Percentiles rank a stretch among this genome's conserved stretches.
Conservation (phyloP, 2,113 vertebrate genomes). For the Mionectes macconnelli region DNA sequence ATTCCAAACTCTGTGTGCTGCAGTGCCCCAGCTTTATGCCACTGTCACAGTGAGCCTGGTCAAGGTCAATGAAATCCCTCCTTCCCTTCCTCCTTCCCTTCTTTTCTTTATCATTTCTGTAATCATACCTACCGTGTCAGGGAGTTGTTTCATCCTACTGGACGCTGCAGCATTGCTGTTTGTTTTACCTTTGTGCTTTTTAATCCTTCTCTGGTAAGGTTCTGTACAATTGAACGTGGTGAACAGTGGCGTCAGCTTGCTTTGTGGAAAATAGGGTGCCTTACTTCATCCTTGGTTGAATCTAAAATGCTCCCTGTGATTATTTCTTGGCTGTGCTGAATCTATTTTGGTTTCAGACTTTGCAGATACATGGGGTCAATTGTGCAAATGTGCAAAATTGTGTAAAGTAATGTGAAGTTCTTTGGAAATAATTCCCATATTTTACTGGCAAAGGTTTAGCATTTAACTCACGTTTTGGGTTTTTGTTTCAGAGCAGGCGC, state of each 20-base stretch:
- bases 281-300: slow-evolving; percentile 15
- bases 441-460: not conserved
- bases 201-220: not conserved
- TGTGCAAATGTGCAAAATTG: too few relatives aligned
- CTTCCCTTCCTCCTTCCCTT: not conserved
- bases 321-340: not conserved
- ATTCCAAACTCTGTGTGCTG: not conserved
- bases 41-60: not conserved
- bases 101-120: not conserved
- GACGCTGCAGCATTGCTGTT: not conserved
- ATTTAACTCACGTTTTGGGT: not conserved
- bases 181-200: slow-evolving; percentile 12
- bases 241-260: not conserved
- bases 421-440: not conserved
- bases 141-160: not conserved
- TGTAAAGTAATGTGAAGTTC: not conserved
- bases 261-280: not conserved
- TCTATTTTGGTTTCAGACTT: not conserved
- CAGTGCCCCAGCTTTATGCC: not conserved
- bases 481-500: not conserved
- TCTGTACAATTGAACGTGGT: not conserved
- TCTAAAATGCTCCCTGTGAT: not conserved
- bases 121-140: not conserved
- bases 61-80: not conserved
- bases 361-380: not conserved